These are phyloP conservation scores for Sebastes hubbsi DNA, from an alignment of 2,797 vertebrate species.

Conservation along the genomic window DNA sequence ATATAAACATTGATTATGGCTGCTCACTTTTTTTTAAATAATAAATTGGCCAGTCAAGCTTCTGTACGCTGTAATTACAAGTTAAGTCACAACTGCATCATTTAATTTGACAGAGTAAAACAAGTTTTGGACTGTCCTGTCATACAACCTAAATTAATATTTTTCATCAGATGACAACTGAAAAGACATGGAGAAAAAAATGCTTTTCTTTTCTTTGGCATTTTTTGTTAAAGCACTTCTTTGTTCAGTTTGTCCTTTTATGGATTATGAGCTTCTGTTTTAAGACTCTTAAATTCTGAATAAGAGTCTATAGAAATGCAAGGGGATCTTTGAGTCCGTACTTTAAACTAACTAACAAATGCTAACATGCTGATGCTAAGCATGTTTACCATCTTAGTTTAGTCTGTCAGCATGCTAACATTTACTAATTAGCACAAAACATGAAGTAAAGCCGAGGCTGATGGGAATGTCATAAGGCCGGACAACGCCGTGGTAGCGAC, in stretches of 20 bases:
- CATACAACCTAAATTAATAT: not conserved
- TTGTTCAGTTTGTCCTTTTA: not conserved
- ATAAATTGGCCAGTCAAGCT: constrained; percentile 28
- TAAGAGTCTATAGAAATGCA: not conserved
- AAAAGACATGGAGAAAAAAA: not conserved
- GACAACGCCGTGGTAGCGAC: too few relatives aligned
- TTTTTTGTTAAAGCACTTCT: not conserved
- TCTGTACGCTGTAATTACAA: constrained; percentile 21
- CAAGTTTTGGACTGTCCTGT: not conserved
- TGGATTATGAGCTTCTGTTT: not conserved
- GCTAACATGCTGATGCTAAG: not conserved
- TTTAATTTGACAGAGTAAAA: constrained; percentile 21
- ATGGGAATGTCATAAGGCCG: not conserved
- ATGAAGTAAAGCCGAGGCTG: not conserved
- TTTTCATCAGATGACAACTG: not conserved
- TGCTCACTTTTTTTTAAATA: constrained; percentile 11
- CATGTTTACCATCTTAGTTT: not conserved
- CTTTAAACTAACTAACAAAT: not conserved
- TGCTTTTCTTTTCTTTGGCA: not conserved
- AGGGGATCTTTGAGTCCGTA: not conserved
- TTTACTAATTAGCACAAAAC: not conserved
- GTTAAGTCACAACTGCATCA: not conserved
- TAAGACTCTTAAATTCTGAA: not conserved
- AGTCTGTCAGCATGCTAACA: not conserved
- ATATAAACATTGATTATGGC: constrained; percentile 21